phyloP scores from a whole-genome alignment of 2,113 vertebrate species.

The Nothocercus julius region DNA sequence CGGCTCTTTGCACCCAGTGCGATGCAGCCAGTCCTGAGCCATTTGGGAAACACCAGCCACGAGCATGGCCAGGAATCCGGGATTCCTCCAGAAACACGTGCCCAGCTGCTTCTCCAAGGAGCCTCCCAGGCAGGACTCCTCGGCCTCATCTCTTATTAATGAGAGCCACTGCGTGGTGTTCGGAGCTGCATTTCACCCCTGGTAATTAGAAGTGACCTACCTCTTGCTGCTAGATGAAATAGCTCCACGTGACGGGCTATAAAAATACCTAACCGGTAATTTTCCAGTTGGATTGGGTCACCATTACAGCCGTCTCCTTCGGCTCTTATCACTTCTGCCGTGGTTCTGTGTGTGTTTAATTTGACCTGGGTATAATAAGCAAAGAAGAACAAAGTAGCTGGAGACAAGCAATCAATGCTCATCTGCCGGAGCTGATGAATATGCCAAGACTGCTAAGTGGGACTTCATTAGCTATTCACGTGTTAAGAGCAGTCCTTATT shows the following conservation, averaged over 20 bases:
- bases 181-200: slow-evolving; percentile 6
- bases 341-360: background rate
- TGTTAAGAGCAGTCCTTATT: slow-evolving; percentile 16
- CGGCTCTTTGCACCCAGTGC: background rate
- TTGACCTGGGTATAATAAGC: slow-evolving; percentile 56
- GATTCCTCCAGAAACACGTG: background rate
- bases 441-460: slow-evolving; percentile 50
- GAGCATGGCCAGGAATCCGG: background rate
- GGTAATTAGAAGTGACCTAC: slow-evolving; percentile 10
- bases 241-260: background rate
- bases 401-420: slow-evolving; percentile 62
- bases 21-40: fast-evolving
- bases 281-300: slow-evolving; percentile 32
- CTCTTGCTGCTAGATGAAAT: background rate
- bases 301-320: background rate
- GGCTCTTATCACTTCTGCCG: background rate
- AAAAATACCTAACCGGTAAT: slow-evolving; percentile 19
- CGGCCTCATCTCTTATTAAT: background rate
- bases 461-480: slow-evolving; percentile 61
- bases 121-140: background rate
- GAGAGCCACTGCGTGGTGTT: background rate
- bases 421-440: slow-evolving; percentile 52
- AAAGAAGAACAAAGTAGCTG: slow-evolving; percentile 21
- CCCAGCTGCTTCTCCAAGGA: background rate
- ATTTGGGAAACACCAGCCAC: background rate